These are phyloP conservation scores for Netta rufina DNA, from an alignment of 2,797 vertebrate genomes.

Conservation along the genomic window DNA sequence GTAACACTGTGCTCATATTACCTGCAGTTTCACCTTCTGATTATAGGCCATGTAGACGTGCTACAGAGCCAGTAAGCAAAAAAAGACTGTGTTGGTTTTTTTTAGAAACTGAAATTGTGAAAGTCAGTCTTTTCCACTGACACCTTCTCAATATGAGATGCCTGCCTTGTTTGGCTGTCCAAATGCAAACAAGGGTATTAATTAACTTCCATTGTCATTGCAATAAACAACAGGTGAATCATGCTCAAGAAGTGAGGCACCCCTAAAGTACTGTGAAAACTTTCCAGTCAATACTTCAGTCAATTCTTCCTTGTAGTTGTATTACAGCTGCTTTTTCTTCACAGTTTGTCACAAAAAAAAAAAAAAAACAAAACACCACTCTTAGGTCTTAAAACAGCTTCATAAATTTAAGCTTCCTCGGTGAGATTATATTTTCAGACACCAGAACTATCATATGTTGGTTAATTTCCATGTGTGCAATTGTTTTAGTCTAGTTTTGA, in stretches of 20 bases:
- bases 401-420: background rate
- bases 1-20: background rate
- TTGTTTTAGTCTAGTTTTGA: background rate
- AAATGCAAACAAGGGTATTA: background rate
- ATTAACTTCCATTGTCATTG: background rate
- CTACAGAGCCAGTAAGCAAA: background rate
- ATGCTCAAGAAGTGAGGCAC: background rate
- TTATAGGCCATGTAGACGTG: background rate
- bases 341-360: background rate
- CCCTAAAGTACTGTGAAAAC: background rate
- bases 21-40: background rate
- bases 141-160: background rate
- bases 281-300: background rate
- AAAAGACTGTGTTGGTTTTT: background rate
- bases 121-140: background rate
- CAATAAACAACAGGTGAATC: background rate
- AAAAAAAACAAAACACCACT: too few species aligned
- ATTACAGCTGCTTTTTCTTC: background rate
- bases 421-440: background rate
- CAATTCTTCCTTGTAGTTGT: background rate
- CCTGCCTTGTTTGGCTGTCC: background rate
- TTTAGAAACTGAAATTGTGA: background rate
- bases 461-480: background rate
- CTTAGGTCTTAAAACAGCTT: background rate
- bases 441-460: rapidly evolving